Base-by-base conservation (phyloP, 2,113 vertebrate genomes). In the Regulus satrapa region DNA sequence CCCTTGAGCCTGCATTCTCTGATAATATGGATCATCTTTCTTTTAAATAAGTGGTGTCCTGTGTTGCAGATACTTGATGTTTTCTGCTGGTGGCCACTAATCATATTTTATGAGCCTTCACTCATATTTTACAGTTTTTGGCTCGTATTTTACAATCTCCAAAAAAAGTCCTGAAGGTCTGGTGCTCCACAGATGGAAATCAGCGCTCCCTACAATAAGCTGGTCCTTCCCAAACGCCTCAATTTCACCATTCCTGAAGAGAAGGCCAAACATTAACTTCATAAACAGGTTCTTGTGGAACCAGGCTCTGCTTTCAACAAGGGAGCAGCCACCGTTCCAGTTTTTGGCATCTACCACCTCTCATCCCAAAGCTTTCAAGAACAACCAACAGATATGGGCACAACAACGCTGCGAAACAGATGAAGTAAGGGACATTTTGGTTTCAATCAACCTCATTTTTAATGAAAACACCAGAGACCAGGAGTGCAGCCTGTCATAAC, bases 21-120 rank as follows among this genome's bases (percentile, higher is more conserved):
- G 89, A 88, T 77, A 92, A 88, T 43, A 28, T 11, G 59, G 88
- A 92, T 85, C 82, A 88, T 54, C 75, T 93, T 92, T 89, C 92
- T 89, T 73, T 68, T 66, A 80, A 75, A 31, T 49, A 76, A 83
- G 45, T 4, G 2, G 46, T 40, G 46, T 36, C 34, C 78, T 83
- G 34, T 56, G 67, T 66, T 88, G 58, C 78, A 64, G 49, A 73
- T 79, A 55, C 78, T 88, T 46, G 66, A 56, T 31, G 43, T 85
- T 76, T 94, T 88, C 88, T 92, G 55, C 59, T 78, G 73, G 78
- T 97, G 66, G 62, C 66, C 71, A 49, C 82, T 79, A 52, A 74
- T 80, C 72, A 80, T 69, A 52, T 76, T 96, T 96, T 92, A 90
- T n/a, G 71, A 95, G 74, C 55, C 55, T 78, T 88, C 62, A 34